A percentile compares a stretch with the other conserved stretches of the same genome.
Evolutionary conservation across 2,888 invertebrate species (phyloP).

Genomic region (Parnassius smintheus): DNA sequence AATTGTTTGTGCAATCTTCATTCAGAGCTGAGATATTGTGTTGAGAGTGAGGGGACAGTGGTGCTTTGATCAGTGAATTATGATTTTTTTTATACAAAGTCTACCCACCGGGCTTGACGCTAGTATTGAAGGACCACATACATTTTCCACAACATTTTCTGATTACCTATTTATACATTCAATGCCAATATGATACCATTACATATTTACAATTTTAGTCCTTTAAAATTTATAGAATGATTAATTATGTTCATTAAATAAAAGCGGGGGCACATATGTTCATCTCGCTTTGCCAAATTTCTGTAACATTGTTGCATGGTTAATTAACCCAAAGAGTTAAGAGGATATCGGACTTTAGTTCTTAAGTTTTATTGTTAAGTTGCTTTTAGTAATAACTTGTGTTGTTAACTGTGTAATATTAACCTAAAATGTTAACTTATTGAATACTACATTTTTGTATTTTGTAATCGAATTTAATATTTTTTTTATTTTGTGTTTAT

Average conservation of each 20-base stretch:
- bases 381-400: constrained; percentile 14
- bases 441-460: neutral
- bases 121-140: constrained; percentile 35
- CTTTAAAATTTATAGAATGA: constrained; percentile 41
- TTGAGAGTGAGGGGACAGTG: neutral
- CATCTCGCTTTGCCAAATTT: constrained; percentile 65
- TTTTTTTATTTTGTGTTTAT: too few relatives aligned
- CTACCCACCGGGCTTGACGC: constrained; percentile 38
- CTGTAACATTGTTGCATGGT: constrained; percentile 55
- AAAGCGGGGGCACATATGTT: constrained; percentile 52
- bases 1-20: neutral
- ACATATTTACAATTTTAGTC: constrained; percentile 36
- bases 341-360: constrained; percentile 61
- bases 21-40: neutral
- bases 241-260: constrained; percentile 50
- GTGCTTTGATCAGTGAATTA: constrained; percentile 32
- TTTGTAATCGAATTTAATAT: neutral
- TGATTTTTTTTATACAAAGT: constrained; percentile 34
- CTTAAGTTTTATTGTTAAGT: constrained; percentile 46
- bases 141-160: constrained; percentile 51
- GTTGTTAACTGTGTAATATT: neutral
- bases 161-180: constrained; percentile 38
- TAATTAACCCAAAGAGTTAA: constrained; percentile 71
- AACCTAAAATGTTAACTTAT: too few relatives aligned
- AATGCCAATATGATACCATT: constrained; percentile 45